Percentiles rank a stretch among this genome's conserved stretches.
phyloP scores from a whole-genome alignment of 2,797 vertebrate species.

The Dallia pectoralis region DNA sequence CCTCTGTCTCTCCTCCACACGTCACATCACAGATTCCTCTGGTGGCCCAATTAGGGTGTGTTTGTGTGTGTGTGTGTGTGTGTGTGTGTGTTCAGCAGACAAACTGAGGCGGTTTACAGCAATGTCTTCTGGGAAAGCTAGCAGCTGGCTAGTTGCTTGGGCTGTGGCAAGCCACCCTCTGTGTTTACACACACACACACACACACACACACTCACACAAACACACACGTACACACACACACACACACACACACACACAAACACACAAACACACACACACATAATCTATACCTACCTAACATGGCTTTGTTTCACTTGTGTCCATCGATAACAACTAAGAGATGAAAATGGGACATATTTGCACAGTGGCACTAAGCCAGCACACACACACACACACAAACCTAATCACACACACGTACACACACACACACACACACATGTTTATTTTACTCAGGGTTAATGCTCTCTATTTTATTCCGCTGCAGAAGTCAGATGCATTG shows the following conservation, averaged over 20 bases:
- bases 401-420: conserved; percentile 50
- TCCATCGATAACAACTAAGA: background rate
- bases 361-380: background rate
- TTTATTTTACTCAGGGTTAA: conserved; percentile 90
- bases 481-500: conserved; percentile 99
- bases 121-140: conserved; percentile 77
- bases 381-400: conserved; percentile 18
- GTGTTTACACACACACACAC: conserved; percentile 68
- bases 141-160: conserved; percentile 76
- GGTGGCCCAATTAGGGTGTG: conserved; percentile 77
- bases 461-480: conserved; percentile 99
- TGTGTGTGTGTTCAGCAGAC: conserved; percentile 63
- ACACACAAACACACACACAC: conserved; percentile 47
- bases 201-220: conserved; percentile 17
- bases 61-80: background rate
- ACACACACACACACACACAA: conserved; percentile 10
- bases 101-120: conserved; percentile 83
- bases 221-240: conserved; percentile 35
- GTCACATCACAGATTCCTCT: conserved; percentile 83
- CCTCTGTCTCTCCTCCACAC: conserved; percentile 68
- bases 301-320: background rate
- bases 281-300: conserved; percentile 47
- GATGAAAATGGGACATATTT: background rate
- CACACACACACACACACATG: conserved; percentile 57
- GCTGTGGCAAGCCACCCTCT: conserved; percentile 64